Evolutionary conservation across 2,113 vertebrate genomes (phyloP).

Genomic region (Tragelaphus strepsiceros): DNA sequence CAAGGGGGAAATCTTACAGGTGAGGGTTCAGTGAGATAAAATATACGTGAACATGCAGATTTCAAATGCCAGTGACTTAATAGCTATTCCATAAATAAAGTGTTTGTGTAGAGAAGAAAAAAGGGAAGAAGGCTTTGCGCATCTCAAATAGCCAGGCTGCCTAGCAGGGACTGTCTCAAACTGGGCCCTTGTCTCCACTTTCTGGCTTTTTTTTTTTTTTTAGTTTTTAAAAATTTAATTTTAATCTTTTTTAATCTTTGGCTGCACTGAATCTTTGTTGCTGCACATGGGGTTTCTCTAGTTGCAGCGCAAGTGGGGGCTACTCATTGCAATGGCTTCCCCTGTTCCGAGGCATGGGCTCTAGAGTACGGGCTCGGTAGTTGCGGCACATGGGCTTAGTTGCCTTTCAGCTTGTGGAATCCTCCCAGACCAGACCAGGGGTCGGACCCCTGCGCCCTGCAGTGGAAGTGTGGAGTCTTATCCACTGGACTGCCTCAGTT

Average conservation of each 20-base stretch:
- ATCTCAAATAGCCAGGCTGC: not conserved
- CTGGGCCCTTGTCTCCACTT: not conserved
- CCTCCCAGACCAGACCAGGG: not conserved
- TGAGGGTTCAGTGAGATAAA: not conserved
- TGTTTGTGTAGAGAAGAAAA: not conserved
- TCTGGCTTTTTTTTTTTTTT: not conserved
- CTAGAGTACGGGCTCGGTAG: not conserved
- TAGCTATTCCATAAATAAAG: not conserved
- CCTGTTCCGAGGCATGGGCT: not conserved
- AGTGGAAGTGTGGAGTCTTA: not conserved
- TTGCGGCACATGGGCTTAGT: not conserved
- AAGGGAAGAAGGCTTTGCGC: not conserved
- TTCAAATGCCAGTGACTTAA: not conserved
- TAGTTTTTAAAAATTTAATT: not conserved
- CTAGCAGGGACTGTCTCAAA: not conserved
- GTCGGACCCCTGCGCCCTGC: not conserved
- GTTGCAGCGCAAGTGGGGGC: not conserved
- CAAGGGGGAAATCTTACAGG: not conserved
- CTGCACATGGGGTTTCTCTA: not conserved
- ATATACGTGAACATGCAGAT: not conserved
- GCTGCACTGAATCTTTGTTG: not conserved
- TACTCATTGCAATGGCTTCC: not conserved
- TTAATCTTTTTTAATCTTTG: not conserved
- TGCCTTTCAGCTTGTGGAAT: too few relatives aligned
- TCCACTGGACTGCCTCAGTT: not conserved